phyloP scores from a whole-genome alignment of 2,113 vertebrate species.

The Pangasianodon hypophthalmus region DNA sequence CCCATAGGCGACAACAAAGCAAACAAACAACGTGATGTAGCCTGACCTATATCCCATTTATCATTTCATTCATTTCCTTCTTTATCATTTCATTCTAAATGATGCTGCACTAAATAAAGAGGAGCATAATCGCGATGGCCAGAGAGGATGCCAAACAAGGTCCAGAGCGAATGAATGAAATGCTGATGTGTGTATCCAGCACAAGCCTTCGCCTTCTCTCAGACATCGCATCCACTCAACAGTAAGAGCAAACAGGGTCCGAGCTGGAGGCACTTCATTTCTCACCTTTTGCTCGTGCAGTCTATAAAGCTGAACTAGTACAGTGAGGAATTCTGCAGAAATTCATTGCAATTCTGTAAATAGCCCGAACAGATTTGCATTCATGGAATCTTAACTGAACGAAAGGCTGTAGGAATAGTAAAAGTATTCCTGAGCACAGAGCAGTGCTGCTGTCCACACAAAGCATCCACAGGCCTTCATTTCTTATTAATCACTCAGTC shows the following conservation, averaged over 20 bases:
- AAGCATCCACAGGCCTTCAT: constrained; percentile 5
- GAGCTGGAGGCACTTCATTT: not conserved
- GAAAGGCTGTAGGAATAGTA: not conserved
- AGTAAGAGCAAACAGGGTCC: not conserved
- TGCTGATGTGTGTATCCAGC: constrained; percentile 35
- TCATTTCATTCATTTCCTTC: not conserved
- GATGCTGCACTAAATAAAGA: not conserved
- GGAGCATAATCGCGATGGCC: not conserved
- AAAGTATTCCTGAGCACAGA: not conserved
- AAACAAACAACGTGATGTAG: not conserved
- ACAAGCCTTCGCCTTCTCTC: constrained; percentile 37
- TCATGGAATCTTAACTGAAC: not conserved
- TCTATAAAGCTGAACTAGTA: not conserved
- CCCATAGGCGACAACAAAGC: not conserved
- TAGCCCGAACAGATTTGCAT: not conserved
- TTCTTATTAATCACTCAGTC: not conserved
- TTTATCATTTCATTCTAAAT: not conserved
- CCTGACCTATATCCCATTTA: not conserved
- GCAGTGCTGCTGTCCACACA: not conserved
- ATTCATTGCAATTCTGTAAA: not conserved
- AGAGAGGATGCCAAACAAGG: constrained; percentile 3
- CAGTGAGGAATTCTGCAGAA: not conserved
- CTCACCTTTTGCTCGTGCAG: not conserved
- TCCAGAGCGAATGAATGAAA: constrained; percentile 21
- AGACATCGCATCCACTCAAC: not conserved